Conservation (phyloP, 2,113 vertebrate genomes). For the Elanoides forficatus region DNA sequence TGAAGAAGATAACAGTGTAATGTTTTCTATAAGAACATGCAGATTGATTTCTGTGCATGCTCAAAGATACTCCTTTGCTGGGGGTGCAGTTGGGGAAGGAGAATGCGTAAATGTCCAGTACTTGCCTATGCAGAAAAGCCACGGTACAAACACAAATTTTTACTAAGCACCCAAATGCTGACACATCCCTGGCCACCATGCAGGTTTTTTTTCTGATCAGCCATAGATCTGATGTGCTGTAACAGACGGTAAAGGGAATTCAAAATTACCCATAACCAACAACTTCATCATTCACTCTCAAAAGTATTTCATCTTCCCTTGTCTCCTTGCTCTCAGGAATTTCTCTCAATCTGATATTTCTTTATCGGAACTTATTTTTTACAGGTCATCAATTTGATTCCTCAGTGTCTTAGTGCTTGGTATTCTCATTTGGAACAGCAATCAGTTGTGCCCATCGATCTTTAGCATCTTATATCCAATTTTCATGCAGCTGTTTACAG, state of each 20-base stretch:
- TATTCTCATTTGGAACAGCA: constrained; percentile 30
- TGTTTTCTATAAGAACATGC: background rate
- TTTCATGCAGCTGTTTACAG: constrained; percentile 29
- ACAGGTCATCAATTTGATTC: constrained; percentile 56
- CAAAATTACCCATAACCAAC: constrained; percentile 28
- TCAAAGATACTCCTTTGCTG: background rate
- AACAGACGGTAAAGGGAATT: constrained; percentile 35
- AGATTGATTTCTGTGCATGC: background rate
- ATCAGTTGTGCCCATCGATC: constrained; percentile 37
- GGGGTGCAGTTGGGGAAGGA: background rate
- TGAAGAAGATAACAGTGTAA: background rate
- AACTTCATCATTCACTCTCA: constrained; percentile 34
- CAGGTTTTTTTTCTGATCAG: background rate
- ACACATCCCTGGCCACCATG: background rate
- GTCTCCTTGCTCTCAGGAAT: constrained; percentile 31
- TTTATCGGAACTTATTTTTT: constrained; percentile 54
- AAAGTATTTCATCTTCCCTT: constrained; percentile 46
- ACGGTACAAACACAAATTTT: background rate
- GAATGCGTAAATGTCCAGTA: background rate
- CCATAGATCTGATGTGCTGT: background rate
- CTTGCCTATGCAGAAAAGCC: background rate
- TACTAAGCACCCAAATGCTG: fast-evolving
- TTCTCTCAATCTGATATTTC: constrained; percentile 45
- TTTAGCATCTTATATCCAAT: constrained; percentile 12
- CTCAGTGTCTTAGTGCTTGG: constrained; percentile 15